Conservation (phyloP, 2,113 vertebrate genomes). For the Sinocyclocheilus maitianheensis region DNA sequence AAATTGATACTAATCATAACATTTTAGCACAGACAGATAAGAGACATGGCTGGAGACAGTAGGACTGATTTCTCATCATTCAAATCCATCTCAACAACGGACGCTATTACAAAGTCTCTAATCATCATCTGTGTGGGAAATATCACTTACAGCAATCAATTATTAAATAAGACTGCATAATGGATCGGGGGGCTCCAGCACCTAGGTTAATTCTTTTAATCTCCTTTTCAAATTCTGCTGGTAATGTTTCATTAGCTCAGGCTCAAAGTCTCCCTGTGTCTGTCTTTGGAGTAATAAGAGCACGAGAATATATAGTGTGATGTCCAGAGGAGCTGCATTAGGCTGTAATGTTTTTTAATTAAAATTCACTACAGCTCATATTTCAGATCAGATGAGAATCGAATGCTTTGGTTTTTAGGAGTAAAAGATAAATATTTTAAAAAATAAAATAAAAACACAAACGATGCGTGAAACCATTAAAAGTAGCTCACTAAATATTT, state of each 20-base stretch:
- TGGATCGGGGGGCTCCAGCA: slow-evolving; percentile 32
- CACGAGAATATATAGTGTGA: background rate
- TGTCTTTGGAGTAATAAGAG: slow-evolving; percentile 18
- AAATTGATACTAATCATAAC: slow-evolving; percentile 47
- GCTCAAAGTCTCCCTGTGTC: slow-evolving; percentile 19
- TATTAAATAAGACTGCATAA: slow-evolving; percentile 51
- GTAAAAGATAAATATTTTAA: background rate
- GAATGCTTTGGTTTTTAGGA: background rate
- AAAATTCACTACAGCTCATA: background rate
- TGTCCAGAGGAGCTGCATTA: background rate
- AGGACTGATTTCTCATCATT: slow-evolving; percentile 41
- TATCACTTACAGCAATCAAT: slow-evolving; percentile 53
- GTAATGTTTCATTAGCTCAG: slow-evolving; percentile 32
- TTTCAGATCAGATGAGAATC: background rate
- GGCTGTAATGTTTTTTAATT: slow-evolving; percentile 11
- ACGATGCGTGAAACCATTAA: background rate
- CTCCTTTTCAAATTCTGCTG: slow-evolving; percentile 19
- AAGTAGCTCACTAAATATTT: background rate
- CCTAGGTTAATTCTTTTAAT: slow-evolving; percentile 49
- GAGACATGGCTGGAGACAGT: slow-evolving; percentile 35
- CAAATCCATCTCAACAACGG: slow-evolving; percentile 1
- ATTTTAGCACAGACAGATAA: slow-evolving; percentile 40
- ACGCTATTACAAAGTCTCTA: slow-evolving; percentile 34
- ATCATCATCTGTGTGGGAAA: slow-evolving; percentile 48
- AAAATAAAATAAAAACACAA: background rate